Percentiles rank a stretch among this genome's conserved stretches.
Evolutionary conservation across 2,888 invertebrate genomes (phyloP).

Genomic region (Lamproptera curius): DNA sequence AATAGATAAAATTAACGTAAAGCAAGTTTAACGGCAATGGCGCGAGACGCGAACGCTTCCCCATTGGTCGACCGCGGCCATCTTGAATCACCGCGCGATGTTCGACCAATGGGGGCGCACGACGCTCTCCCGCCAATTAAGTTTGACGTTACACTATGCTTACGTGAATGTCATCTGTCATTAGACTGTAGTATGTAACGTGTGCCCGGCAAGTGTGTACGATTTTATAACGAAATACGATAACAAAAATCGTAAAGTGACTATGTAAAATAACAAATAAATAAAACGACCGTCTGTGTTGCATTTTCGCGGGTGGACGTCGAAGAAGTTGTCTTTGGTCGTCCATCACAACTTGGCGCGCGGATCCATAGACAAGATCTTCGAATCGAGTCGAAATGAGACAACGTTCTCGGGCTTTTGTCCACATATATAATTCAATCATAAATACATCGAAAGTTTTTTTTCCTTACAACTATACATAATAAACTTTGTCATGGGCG

Average conservation of each 20-base stretch:
- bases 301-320: slow-evolving; percentile 65
- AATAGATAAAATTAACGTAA: too few species aligned
- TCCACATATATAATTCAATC: slow-evolving; percentile 52
- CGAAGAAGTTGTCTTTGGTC: slow-evolving; percentile 37
- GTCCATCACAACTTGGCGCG: slow-evolving; percentile 3
- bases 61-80: too few species aligned
- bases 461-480: slow-evolving; percentile 47
- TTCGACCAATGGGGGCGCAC: too few species aligned
- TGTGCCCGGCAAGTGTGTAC: slow-evolving; percentile 22
- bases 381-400: slow-evolving; percentile 25
- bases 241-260: not conserved
- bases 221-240: not conserved
- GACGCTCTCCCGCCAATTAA: too few species aligned
- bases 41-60: too few species aligned
- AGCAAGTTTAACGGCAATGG: too few species aligned
- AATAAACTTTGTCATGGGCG: slow-evolving; percentile 43
- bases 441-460: slow-evolving; percentile 56
- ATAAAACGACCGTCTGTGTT: slow-evolving; percentile 71
- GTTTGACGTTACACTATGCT: too few species aligned
- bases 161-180: too few species aligned
- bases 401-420: slow-evolving; percentile 32
- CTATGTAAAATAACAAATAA: slow-evolving; percentile 25
- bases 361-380: slow-evolving; percentile 33
- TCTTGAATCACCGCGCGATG: too few species aligned
- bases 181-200: too few species aligned